These are phyloP conservation scores for Girardinus metallicus DNA, from an alignment of 2,797 vertebrate species.

Conservation along the genomic window DNA sequence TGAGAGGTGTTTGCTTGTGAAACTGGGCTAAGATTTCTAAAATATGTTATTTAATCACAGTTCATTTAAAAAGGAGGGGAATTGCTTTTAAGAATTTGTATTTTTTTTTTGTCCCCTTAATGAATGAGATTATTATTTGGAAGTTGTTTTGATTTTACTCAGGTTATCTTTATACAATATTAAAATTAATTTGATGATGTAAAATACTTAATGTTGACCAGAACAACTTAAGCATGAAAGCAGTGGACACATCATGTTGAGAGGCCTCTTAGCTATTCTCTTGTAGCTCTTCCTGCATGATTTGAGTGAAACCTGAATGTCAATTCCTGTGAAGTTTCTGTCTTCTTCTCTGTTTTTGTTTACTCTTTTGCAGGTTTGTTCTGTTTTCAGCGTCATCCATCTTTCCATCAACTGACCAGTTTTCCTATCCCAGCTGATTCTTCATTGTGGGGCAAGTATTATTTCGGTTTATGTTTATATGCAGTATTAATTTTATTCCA, in stretches of 20 bases:
- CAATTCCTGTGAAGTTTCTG: too few relatives aligned
- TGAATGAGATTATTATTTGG: neutral
- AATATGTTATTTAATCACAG: neutral
- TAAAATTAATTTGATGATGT: neutral
- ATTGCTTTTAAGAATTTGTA: neutral
- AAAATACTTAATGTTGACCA: neutral
- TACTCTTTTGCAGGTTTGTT: too few relatives aligned
- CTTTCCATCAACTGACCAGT: too few relatives aligned
- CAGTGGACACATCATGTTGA: too few relatives aligned
- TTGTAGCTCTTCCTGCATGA: too few relatives aligned
- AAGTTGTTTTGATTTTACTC: neutral
- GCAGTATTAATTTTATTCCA: neutral
- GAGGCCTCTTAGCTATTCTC: too few relatives aligned
- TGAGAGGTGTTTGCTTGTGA: neutral
- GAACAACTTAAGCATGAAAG: neutral
- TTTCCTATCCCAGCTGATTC: too few relatives aligned
- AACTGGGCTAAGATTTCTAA: neutral
- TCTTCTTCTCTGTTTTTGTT: too few relatives aligned
- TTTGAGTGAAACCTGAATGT: too few relatives aligned
- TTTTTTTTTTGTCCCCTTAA: neutral
- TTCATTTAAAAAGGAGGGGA: neutral
- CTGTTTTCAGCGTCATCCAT: too few relatives aligned
- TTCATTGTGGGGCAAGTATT: too few relatives aligned
- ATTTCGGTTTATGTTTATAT: too few relatives aligned
- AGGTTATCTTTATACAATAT: neutral